These are phyloP conservation scores for Cyprinodon tularosa DNA, from an alignment of 2,113 vertebrate species.

Conservation along the genomic window DNA sequence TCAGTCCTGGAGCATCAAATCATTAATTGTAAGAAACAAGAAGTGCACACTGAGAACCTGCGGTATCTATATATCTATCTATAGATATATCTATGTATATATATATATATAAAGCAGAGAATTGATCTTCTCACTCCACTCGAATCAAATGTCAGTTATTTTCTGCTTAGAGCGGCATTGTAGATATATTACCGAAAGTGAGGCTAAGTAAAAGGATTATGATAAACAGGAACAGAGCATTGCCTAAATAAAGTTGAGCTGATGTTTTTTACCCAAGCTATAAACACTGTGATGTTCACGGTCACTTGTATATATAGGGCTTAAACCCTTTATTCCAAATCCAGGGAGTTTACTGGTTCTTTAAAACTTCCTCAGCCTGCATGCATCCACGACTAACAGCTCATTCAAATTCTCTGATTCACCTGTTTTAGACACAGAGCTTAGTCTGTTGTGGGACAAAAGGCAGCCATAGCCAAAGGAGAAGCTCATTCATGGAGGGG, in stretches of 20 bases:
- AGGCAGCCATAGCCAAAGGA: slow-evolving; percentile 41
- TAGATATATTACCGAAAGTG: background rate
- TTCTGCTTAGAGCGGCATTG: background rate
- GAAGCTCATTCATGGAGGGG: slow-evolving; percentile 47
- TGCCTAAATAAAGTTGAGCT: background rate
- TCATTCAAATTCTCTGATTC: slow-evolving; percentile 61
- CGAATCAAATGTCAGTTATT: background rate
- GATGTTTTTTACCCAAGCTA: background rate
- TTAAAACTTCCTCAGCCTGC: background rate
- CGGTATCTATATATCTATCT: background rate
- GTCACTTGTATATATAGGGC: background rate
- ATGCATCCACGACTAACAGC: slow-evolving; percentile 13
- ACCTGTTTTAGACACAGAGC: slow-evolving; percentile 51
- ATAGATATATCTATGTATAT: no score
- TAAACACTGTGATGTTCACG: background rate
- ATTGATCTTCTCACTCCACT: background rate
- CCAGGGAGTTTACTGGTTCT: background rate
- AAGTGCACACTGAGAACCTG: slow-evolving; percentile 9
- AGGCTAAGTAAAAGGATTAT: background rate
- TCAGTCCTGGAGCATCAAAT: background rate
- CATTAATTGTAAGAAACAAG: slow-evolving; percentile 42
- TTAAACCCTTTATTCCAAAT: background rate
- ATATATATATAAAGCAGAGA: background rate
- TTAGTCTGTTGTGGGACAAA: slow-evolving; percentile 53
- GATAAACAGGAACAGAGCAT: background rate